These are phyloP conservation scores for Grammomys surdaster DNA, from an alignment of 2,113 vertebrate genomes.

Conservation along the genomic window DNA sequence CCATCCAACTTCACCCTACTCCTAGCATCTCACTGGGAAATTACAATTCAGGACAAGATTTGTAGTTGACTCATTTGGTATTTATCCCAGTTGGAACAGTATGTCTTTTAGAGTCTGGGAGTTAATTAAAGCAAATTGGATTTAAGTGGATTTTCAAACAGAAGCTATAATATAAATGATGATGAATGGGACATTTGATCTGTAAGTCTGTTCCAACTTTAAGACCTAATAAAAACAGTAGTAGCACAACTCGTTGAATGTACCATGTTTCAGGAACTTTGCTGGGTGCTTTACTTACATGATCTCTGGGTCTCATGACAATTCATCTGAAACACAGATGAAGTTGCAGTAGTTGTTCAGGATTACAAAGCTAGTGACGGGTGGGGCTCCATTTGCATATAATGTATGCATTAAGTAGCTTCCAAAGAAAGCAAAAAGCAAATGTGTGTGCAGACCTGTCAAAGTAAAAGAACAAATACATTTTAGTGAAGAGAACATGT, in stretches of 20 bases:
- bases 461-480: not conserved
- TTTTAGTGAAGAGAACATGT: slow-evolving; percentile 16
- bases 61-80: not conserved
- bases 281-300: not conserved
- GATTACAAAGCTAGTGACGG: slow-evolving; percentile 8
- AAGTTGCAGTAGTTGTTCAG: not conserved
- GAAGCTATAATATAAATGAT: slow-evolving; percentile 30
- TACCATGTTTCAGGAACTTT: slow-evolving; percentile 20
- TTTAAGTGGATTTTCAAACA: slow-evolving; percentile 33
- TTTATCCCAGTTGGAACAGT: not conserved
- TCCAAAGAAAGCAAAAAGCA: slow-evolving; percentile 31
- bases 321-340: slow-evolving; percentile 10
- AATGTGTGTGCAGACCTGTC: too few relatives aligned
- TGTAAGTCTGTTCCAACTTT: slow-evolving; percentile 15
- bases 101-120: slow-evolving; percentile 21
- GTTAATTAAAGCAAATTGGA: slow-evolving; percentile 34
- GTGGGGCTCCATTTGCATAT: not conserved
- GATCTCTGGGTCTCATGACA: slow-evolving; percentile 11
- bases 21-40: not conserved
- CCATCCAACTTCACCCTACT: not conserved
- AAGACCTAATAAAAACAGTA: slow-evolving; percentile 32
- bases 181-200: not conserved
- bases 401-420: not conserved
- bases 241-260: not conserved
- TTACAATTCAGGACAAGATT: not conserved